These are phyloP conservation scores for Sisyra nigra DNA, from an alignment of 2,888 invertebrate species.

Conservation along the genomic window DNA sequence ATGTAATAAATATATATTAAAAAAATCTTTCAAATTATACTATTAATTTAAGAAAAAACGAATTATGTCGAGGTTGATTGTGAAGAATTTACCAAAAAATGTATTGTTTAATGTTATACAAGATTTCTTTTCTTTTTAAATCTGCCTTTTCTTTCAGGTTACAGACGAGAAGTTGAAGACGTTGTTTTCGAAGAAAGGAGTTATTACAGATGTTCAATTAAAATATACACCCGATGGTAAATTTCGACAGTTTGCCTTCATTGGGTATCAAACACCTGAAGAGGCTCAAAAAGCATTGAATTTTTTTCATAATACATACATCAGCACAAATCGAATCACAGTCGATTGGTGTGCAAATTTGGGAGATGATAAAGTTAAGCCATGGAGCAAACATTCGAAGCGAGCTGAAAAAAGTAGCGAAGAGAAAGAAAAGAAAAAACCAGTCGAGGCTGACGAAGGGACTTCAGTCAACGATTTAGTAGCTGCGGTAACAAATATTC, in stretches of 20 bases:
- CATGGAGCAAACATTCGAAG: conserved; percentile 82
- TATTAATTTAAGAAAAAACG: too few relatives aligned
- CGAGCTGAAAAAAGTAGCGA: conserved; percentile 15
- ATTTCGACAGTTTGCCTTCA: conserved; percentile 85
- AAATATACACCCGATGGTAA: conserved; percentile 85
- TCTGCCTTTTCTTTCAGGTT: conserved; percentile 51
- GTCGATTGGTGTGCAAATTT: conserved; percentile 58
- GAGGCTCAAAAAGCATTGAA: conserved; percentile 63
- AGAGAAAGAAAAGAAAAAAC: conserved; percentile 53
- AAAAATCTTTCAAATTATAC: too few relatives aligned
- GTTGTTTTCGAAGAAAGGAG: conserved; percentile 64
- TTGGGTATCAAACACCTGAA: conserved; percentile 72
- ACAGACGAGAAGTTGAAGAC: conserved; percentile 59
- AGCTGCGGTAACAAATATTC: conserved; percentile 16
- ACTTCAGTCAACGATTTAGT: conserved; percentile 18
- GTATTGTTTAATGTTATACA: too few relatives aligned
- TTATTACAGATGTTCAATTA: conserved; percentile 82
- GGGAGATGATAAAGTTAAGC: conserved; percentile 57
- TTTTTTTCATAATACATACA: conserved; percentile 69
- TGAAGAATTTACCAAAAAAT: too few relatives aligned
- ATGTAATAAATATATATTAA: too few relatives aligned
- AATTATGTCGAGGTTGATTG: too few relatives aligned
- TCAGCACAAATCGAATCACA: conserved; percentile 65
- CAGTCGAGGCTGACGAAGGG: conserved; percentile 27
- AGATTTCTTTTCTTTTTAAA: too few relatives aligned